Percentiles rank a stretch among this genome's conserved stretches.
phyloP scores from a whole-genome alignment of 2,888 invertebrate species.

The Tipula vernalis region DNA sequence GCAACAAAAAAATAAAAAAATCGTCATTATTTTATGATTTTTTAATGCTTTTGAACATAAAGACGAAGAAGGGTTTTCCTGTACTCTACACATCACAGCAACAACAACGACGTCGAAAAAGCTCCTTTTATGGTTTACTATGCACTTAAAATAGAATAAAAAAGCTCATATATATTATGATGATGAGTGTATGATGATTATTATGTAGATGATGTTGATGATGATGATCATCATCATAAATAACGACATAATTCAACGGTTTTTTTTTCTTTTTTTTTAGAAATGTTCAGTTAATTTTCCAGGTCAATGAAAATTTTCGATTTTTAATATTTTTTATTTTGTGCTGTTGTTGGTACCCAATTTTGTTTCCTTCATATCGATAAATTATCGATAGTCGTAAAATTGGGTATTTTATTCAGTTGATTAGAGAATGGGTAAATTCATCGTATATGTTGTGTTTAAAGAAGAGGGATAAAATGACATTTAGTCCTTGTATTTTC shows the following conservation, averaged over 20 bases:
- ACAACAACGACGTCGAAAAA: neutral
- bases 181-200: neutral
- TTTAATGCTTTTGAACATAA: neutral
- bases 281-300: neutral
- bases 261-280: neutral
- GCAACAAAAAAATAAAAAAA: neutral
- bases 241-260: neutral
- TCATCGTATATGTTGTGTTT: neutral
- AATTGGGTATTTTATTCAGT: neutral
- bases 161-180: neutral
- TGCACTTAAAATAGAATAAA: neutral
- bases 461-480: neutral
- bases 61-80: neutral
- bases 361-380: neutral
- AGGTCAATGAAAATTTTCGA: constrained; percentile 4
- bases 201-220: neutral
- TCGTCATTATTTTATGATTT: constrained; percentile 4
- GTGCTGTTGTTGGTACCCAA: neutral
- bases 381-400: constrained; percentile 4
- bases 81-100: neutral
- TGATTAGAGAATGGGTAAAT: neutral
- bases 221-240: neutral
- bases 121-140: neutral
- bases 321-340: neutral
- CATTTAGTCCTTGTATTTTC: neutral